Base-by-base conservation (phyloP, 1,140 invertebrate species). In the Amphibalanus amphitrite region DNA sequence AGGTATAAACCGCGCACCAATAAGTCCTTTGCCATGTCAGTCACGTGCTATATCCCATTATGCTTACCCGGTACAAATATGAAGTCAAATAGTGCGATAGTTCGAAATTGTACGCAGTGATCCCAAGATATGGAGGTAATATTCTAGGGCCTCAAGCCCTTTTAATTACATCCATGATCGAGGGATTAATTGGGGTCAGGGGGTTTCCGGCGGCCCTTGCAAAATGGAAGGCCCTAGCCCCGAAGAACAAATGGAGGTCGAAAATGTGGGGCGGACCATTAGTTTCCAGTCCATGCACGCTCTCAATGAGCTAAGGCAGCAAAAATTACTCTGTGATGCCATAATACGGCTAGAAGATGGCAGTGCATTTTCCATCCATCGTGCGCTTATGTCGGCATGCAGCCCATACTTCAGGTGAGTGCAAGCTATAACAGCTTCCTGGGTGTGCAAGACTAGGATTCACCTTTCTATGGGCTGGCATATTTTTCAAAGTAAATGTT, bases 341-440 rank as follows among this genome's bases (percentile, higher is more conserved):
- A 84, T 88, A 17, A 83, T 95, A 69, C 82, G 86, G 71, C 85
- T 91, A 20, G 87, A 90, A 74, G 89, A 92, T 78, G 88, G 88
- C 30, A 83, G 83, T 40, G 80, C 84, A 17, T 91, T 92, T 76
- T 85, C 86, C 6, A 88, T 93, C 47, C 92, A 94, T 79, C 84
- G 91, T 69, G 87, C 89, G n/a, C 89, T 95, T 74, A 83, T 95
- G 74, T 90, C 90, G 29, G 87, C 90, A 64, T 91, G 90, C 81
- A 93, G 91, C 76, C 85, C 87, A 25, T 95, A 93, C 80, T 95
- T 94, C 80, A 82, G 87, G 87, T 88, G 79, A 80, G 77, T 20
- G n/a, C n/a, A n/a, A n/a, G n/a, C n/a, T n/a, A n/a, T n/a, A n/a
- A n/a, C n/a, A n/a, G n/a, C n/a, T n/a, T n/a, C n/a, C n/a, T n/a